Conservation (phyloP, 2,797 vertebrate genomes). For the Strix occidentalis region DNA sequence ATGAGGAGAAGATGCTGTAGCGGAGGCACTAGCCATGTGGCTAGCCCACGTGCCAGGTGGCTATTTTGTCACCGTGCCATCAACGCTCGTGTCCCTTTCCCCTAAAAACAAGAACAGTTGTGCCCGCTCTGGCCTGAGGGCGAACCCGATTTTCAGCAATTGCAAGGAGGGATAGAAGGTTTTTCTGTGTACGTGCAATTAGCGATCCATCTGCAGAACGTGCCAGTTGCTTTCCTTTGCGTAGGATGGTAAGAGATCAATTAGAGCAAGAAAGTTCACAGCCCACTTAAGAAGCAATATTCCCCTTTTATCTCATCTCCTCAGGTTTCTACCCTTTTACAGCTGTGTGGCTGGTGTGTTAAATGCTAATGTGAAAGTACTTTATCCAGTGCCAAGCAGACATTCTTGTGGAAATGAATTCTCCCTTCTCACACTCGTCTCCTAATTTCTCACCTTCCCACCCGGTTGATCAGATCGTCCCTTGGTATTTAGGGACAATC, state of each 20-base stretch:
- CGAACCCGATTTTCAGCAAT: neutral
- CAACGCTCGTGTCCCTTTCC: neutral
- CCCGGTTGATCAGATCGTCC: neutral
- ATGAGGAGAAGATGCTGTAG: neutral
- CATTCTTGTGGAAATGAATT: slow-evolving; percentile 54
- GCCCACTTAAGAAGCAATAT: slow-evolving; percentile 66
- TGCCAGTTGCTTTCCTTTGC: slow-evolving; percentile 52
- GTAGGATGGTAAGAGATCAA: slow-evolving; percentile 63
- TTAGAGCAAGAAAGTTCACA: slow-evolving; percentile 67
- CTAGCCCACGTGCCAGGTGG: slow-evolving; percentile 10
- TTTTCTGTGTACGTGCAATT: neutral
- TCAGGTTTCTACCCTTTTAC: slow-evolving; percentile 53
- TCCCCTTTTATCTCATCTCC: slow-evolving; percentile 61
- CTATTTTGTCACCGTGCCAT: neutral
- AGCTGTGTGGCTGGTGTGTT: slow-evolving; percentile 45
- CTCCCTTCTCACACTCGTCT: neutral
- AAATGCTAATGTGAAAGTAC: slow-evolving; percentile 58
- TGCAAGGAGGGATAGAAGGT: neutral
- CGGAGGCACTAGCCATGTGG: neutral
- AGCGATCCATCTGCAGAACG: slow-evolving; percentile 18
- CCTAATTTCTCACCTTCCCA: slow-evolving; percentile 23
- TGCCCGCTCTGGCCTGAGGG: neutral
- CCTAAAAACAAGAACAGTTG: neutral
- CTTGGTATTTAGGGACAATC: slow-evolving; percentile 25
- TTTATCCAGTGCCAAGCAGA: slow-evolving; percentile 45